Conservation (phyloP, 1,140 invertebrate genomes). For the Leptinotarsa defecta region DNA sequence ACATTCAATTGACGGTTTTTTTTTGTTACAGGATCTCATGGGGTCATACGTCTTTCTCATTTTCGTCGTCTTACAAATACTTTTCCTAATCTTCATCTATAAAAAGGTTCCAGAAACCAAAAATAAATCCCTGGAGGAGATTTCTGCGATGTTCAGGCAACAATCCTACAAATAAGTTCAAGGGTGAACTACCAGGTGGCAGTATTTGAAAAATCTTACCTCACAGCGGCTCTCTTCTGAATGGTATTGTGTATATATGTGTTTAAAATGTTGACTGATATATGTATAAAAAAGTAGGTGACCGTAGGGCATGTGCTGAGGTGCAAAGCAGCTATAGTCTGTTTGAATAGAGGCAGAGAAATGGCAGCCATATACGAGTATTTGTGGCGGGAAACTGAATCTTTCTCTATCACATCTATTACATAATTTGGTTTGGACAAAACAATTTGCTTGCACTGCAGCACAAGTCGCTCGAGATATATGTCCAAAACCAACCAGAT, state of each 20-base stretch:
- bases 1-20: not conserved
- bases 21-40: slow-evolving; percentile 60
- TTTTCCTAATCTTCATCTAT: slow-evolving; percentile 77
- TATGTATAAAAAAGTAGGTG: not conserved
- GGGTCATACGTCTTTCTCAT: slow-evolving; percentile 78
- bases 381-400: not conserved
- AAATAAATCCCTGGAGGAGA: slow-evolving; percentile 83
- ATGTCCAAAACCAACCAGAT: too few species aligned
- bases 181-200: slow-evolving; percentile 3
- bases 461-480: too few species aligned
- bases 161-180: slow-evolving; percentile 65
- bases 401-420: not conserved
- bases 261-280: slow-evolving; percentile 10
- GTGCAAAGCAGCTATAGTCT: not conserved
- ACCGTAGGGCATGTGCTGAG: not conserved
- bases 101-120: slow-evolving; percentile 86
- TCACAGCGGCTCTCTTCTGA: not conserved
- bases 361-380: too few species aligned
- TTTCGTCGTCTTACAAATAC: slow-evolving; percentile 68
- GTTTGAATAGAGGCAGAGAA: too few species aligned
- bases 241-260: slow-evolving; percentile 9
- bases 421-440: not conserved
- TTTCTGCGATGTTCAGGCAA: slow-evolving; percentile 76
- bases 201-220: not conserved
- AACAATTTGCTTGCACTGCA: not conserved